These are phyloP conservation scores for Leptura quadrifasciata DNA, from an alignment of 2,888 invertebrate genomes.

Conservation along the genomic window DNA sequence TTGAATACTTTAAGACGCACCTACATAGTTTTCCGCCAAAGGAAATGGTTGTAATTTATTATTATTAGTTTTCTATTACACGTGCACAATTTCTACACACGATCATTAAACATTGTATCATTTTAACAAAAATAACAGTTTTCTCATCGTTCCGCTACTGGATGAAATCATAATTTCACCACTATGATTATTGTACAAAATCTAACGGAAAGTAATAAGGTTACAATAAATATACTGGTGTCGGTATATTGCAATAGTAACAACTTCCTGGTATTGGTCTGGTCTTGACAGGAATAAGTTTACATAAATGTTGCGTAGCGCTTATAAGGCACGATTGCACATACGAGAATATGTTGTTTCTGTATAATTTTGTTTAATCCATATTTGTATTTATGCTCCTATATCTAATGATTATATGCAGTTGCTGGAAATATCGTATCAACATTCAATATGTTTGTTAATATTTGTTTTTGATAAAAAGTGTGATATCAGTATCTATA, in stretches of 20 bases:
- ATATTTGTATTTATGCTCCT: background rate
- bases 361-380: constrained; percentile 4
- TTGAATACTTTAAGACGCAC: no score
- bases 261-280: constrained; percentile 4
- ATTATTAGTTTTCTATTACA: no score
- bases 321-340: background rate
- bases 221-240: background rate
- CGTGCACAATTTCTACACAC: background rate
- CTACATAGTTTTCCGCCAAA: no score
- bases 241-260: background rate
- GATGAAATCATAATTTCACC: background rate
- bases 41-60: no score
- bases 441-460: background rate
- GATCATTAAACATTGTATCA: background rate
- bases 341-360: background rate
- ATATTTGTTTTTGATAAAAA: background rate
- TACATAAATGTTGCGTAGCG: background rate
- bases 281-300: background rate
- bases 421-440: background rate
- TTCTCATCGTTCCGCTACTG: background rate
- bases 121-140: background rate
- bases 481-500: constrained; percentile 2
- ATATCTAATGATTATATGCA: background rate
- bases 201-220: background rate
- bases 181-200: background rate